phyloP scores from a whole-genome alignment of 1,140 invertebrate genomes.

The Homarus americanus region DNA sequence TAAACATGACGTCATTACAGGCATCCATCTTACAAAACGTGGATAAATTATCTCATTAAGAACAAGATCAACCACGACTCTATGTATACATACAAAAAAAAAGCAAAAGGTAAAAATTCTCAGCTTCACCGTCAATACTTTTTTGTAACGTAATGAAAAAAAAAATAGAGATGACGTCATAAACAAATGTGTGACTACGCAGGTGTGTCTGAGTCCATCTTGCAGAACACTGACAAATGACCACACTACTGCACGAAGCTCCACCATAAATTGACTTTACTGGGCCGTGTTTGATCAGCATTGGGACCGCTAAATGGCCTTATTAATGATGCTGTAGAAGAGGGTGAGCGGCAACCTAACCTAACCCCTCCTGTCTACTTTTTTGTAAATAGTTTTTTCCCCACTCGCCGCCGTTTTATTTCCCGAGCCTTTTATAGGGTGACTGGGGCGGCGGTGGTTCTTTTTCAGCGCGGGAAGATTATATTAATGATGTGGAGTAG shows the following conservation, averaged over 20 bases:
- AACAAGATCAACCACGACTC: too few relatives aligned
- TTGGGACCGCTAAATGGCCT: not conserved
- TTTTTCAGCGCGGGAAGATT: not conserved
- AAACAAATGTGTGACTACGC: too few relatives aligned
- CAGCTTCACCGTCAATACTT: too few relatives aligned
- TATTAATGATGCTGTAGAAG: slow-evolving; percentile 2
- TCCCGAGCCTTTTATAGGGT: not conserved
- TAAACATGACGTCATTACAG: too few relatives aligned
- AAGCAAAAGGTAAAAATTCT: too few relatives aligned
- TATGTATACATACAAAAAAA: too few relatives aligned
- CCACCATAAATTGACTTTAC: not conserved
- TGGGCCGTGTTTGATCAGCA: slow-evolving; percentile 15
- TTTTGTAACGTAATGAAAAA: too few relatives aligned
- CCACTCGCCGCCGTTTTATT: not conserved
- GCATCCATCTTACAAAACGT: too few relatives aligned
- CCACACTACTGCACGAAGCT: not conserved
- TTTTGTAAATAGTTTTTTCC: slow-evolving; percentile 6
- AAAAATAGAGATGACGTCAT: too few relatives aligned
- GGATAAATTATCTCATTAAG: too few relatives aligned
- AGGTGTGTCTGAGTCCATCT: not conserved
- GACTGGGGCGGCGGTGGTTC: not conserved
- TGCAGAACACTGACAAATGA: not conserved
- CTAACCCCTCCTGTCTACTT: not conserved
- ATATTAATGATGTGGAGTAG: slow-evolving; percentile 23
- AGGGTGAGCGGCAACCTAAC: not conserved